phyloP scores from a whole-genome alignment of 2,797 vertebrate genomes.

The Limosa lapponica region DNA sequence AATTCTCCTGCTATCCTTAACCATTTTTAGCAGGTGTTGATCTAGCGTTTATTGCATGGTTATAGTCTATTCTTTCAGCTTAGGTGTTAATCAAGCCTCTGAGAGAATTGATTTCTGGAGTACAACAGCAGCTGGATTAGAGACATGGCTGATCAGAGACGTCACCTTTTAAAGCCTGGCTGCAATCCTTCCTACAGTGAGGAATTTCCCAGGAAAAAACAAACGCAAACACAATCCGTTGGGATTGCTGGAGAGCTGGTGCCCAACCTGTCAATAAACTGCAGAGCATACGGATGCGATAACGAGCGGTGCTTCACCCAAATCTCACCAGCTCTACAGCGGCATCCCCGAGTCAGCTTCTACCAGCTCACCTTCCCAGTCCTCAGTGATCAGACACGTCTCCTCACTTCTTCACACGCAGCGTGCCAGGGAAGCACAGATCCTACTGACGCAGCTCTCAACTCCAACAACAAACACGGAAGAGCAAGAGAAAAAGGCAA shows the following conservation, averaged over 20 bases:
- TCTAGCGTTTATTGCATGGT: background rate
- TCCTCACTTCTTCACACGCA: background rate
- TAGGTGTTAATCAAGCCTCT: background rate
- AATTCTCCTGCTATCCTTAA: background rate
- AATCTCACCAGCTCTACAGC: background rate
- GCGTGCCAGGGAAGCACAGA: background rate
- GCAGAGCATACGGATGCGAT: background rate
- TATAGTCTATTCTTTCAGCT: background rate
- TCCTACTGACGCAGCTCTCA: background rate
- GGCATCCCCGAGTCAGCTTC: background rate
- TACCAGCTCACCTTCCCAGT: background rate
- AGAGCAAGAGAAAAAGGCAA: conserved; percentile 2
- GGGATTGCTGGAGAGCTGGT: background rate
- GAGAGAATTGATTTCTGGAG: background rate
- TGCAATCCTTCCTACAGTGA: background rate
- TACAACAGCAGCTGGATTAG: background rate
- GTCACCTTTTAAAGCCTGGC: background rate
- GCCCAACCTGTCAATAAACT: background rate
- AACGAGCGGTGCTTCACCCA: fast-evolving
- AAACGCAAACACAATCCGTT: fast-evolving
- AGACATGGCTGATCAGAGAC: background rate
- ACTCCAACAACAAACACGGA: background rate
- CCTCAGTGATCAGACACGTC: background rate
- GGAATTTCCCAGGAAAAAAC: background rate
- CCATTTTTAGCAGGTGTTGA: background rate